phyloP scores from a whole-genome alignment of 2,888 invertebrate genomes.

The Protodeltote pygarga region DNA sequence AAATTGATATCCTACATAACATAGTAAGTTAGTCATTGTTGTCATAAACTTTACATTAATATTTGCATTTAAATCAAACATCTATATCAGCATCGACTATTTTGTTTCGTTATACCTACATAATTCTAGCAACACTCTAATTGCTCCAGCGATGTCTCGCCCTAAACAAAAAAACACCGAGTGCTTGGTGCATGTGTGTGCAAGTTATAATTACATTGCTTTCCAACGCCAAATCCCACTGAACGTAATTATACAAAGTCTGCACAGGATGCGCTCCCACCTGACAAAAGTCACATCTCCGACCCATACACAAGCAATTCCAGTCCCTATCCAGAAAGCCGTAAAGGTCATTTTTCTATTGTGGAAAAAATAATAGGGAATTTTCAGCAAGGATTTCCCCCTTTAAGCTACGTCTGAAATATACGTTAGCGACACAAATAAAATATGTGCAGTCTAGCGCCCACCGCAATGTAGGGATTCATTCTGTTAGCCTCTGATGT shows the following conservation, averaged over 20 bases:
- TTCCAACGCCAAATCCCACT: slow-evolving; percentile 61
- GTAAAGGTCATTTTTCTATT: slow-evolving; percentile 54
- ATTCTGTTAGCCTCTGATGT: slow-evolving; percentile 72
- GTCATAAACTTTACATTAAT: no score
- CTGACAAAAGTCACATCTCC: slow-evolving; percentile 57
- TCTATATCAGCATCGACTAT: no score
- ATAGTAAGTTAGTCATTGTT: no score
- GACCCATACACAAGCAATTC: slow-evolving; percentile 39
- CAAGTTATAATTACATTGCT: slow-evolving; percentile 69
- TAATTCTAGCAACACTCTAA: slow-evolving; percentile 28
- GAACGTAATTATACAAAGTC: slow-evolving; percentile 75
- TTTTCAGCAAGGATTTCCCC: slow-evolving; percentile 73
- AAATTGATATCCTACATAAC: no score
- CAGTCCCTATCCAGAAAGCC: slow-evolving; percentile 39
- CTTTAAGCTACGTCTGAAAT: slow-evolving; percentile 73
- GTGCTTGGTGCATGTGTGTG: slow-evolving; percentile 48
- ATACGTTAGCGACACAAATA: slow-evolving; percentile 73
- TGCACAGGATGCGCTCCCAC: slow-evolving; percentile 65
- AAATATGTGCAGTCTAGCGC: slow-evolving; percentile 74
- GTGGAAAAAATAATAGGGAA: slow-evolving; percentile 43
- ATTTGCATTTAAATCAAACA: no score
- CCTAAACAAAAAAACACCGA: slow-evolving; percentile 38
- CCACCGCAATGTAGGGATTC: slow-evolving; percentile 67
- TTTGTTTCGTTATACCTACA: slow-evolving; percentile 3
- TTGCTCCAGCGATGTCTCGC: slow-evolving; percentile 23